Evolutionary conservation across 2,888 invertebrate species (phyloP).

Genomic region (Agrochola macilenta): DNA sequence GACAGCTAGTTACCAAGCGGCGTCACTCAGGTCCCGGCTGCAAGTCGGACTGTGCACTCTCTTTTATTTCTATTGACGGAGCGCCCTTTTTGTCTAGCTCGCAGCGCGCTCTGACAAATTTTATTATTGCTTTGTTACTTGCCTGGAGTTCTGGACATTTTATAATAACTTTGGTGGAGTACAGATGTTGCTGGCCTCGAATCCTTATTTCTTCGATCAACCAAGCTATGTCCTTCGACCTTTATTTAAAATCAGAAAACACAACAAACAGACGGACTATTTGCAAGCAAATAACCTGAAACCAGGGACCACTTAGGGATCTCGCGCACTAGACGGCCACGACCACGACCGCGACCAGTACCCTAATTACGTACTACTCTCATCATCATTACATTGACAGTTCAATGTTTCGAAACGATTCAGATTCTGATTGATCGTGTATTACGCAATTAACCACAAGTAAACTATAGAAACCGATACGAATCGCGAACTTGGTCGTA

Average conservation of each 20-base stretch:
- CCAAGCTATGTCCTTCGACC: neutral
- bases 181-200: neutral
- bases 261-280: neutral
- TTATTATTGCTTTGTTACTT: slow-evolving; percentile 65
- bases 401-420: too few species aligned
- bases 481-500: too few species aligned
- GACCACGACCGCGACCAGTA: too few species aligned
- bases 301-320: neutral
- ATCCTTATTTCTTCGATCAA: neutral
- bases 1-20: slow-evolving; percentile 69
- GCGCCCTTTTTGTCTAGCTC: slow-evolving; percentile 71
- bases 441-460: too few species aligned
- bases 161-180: slow-evolving; percentile 14
- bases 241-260: neutral
- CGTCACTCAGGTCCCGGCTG: slow-evolving; percentile 64
- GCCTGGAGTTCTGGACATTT: slow-evolving; percentile 26
- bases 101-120: slow-evolving; percentile 72
- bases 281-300: neutral
- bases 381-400: too few species aligned
- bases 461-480: too few species aligned
- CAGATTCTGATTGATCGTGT: too few species aligned
- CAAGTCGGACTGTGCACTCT: slow-evolving; percentile 71
- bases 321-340: too few species aligned
- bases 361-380: too few species aligned
- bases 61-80: slow-evolving; percentile 78